Conservation (phyloP, 1,140 invertebrate species). For the Dryas iulia region DNA sequence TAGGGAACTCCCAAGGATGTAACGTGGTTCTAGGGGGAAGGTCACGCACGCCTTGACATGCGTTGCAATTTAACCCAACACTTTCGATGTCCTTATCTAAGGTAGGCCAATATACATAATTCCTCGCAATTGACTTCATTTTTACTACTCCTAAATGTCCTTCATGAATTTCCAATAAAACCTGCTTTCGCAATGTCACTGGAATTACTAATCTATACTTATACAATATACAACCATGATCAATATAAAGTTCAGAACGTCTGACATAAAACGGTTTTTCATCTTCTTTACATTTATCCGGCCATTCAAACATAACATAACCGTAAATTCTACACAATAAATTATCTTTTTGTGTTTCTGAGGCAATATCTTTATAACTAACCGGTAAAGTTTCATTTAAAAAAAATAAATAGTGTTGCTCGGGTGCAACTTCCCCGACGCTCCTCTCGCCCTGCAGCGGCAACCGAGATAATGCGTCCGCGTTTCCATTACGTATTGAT, state of each 20-base stretch:
- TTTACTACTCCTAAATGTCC: no score
- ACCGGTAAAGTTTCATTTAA: slow-evolving; percentile 33
- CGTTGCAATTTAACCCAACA: slow-evolving; percentile 18
- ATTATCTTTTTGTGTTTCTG: slow-evolving; percentile 35
- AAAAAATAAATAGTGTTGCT: no score
- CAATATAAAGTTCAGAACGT: neutral
- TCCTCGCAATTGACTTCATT: no score
- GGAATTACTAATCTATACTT: neutral
- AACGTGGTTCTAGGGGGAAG: slow-evolving; percentile 20
- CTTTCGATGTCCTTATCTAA: no score
- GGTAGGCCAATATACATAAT: no score
- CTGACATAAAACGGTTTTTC: slow-evolving; percentile 3
- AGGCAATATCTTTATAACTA: slow-evolving; percentile 29
- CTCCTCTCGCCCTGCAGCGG: slow-evolving; percentile 18
- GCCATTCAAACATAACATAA: slow-evolving; percentile 41
- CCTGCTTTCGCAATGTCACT: slow-evolving; percentile 3
- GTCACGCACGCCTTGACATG: slow-evolving; percentile 20
- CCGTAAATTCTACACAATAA: slow-evolving; percentile 34
- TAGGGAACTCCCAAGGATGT: no score
- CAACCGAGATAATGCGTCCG: slow-evolving; percentile 44
- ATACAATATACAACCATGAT: slow-evolving; percentile 3
- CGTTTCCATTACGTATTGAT: slow-evolving; percentile 29
- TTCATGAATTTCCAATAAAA: no score
- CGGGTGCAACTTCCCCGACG: no score
- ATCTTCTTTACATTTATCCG: slow-evolving; percentile 11